Evolutionary conservation across 2,113 vertebrate species (phyloP), one percentile per base, ranked within the genome.

Genomic region (Brachypteracias leptosomus): DNA sequence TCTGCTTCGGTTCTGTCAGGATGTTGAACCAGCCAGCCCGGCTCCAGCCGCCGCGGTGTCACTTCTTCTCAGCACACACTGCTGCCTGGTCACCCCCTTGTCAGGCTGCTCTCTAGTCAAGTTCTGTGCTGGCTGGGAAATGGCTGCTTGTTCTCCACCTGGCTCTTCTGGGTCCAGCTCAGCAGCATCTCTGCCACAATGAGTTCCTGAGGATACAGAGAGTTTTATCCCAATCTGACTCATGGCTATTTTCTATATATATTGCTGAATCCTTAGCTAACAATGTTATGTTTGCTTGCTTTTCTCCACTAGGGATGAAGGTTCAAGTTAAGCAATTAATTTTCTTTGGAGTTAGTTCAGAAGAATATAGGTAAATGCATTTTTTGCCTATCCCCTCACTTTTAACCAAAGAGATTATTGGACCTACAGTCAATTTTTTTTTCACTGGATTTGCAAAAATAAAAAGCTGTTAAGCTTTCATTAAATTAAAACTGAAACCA

Each of bases 41-140:
- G 57, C n/a, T 47, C 63, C 71, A 63, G 46, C 35, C 12, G 12
- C 55, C 1, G 0, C 2, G 0, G 24, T 38, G 7, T n/a, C 11
- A 3, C 54, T 66, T 46, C 24, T 7, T 52, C 59, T 42, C 5
- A 1, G 26, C 24, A 7, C 15, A 11, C 10, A 0, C 16, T 38
- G 49, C 74, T 76, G 35, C 3, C 1, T 15, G 20, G 17, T 33
- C 10, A 1, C 54, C 52, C 52, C 10, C 35, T 54, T 8, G 6
- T 35, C 57, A 3, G 35, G 52, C 19, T 55, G 44, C n/a, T 44
- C 16, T 28, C 38, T 5, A 24, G 54, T 25, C 9, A 25, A 59
- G 24, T 47, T 84, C 57, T 40, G 42, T 44, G 31, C 21, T 38
- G 25, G 11, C 28, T 63, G 61, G 40, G 18, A 26, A 26, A 26